A percentile compares a stretch with the other conserved stretches of the same genome.
These are phyloP conservation scores for Spinus olivaceus DNA, from an alignment of 2,797 vertebrate genomes.

Conservation along the genomic window DNA sequence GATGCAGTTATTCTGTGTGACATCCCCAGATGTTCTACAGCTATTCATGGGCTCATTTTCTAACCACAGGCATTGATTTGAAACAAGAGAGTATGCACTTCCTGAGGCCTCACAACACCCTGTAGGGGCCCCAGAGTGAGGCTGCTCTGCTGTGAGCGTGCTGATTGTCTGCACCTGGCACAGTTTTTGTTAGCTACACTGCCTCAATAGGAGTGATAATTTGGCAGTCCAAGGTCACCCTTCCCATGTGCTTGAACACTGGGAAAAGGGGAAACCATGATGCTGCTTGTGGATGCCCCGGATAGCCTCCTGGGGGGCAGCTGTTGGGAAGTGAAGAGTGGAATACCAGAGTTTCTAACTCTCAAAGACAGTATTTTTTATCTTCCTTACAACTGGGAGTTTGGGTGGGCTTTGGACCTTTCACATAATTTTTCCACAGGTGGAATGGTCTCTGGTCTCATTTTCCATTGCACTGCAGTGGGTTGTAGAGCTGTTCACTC, in stretches of 20 bases:
- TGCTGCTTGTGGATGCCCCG: background rate
- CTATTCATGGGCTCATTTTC: background rate
- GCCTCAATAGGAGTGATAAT: background rate
- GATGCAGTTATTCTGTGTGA: background rate
- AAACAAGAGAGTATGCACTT: background rate
- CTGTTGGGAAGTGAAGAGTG: background rate
- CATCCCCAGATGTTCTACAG: background rate
- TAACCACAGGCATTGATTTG: background rate
- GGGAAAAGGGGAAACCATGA: background rate
- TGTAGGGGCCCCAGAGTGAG: rapidly evolving
- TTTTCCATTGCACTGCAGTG: rapidly evolving
- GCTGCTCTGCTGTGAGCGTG: rapidly evolving
- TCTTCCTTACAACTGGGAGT: background rate
- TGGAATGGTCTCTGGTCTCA: background rate
- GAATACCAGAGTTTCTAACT: background rate
- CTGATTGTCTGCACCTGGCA: background rate
- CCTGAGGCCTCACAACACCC: background rate
- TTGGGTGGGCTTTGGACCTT: background rate
- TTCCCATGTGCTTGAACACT: background rate
- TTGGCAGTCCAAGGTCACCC: background rate
- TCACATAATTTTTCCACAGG: background rate
- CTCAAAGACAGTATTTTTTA: background rate
- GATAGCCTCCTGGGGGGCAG: background rate
- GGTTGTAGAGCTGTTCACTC: background rate
- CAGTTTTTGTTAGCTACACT: background rate